Base-by-base conservation (phyloP, 2,113 vertebrate genomes). In the Periophthalmodon schlosseri region DNA sequence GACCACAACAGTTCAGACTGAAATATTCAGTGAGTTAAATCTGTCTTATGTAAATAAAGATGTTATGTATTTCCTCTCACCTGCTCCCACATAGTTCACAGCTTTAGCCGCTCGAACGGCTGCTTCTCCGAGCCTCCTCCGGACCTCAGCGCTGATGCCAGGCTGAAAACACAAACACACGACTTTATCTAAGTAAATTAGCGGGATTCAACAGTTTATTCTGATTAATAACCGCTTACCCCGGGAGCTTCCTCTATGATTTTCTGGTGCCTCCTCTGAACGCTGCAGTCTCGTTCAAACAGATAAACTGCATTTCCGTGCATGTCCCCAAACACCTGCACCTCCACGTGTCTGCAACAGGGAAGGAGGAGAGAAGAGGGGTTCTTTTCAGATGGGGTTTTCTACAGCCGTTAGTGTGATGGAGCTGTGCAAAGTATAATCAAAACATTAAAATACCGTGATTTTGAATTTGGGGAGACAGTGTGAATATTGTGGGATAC, bases 221-320 rank as follows among this genome's bases (percentile, higher is more conserved):
- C 1, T 11, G n/a, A 57, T 16, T 9, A 36, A 65, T 13, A n/a
- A 44, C 4, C 4, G 9, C 34, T 95, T 90, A 98, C 98, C 93
- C 95, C 98, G 0, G 97, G 98, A 24, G 97, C 98, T 75, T 99
- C 98, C 83, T 99, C 98, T 39, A 99, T 98, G 89, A 99, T 97
- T 90, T 99, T 99, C 93, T 99, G 98, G 84, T 99, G 97, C 72
- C 98, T 94, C 85, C 98, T 95, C 70, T 99, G 98, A 54, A 99
- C 96, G 0, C 97, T 99, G 85, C 98, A 99, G 92, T 99, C 98
- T 88, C 98, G 96, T 89, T 99, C 98, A 89, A 99, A 99, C 77
- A 99, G 90, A 85, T 99, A 96, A 6, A 99, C 98, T 0, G 93
- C 95, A 16, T 97, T 98, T 34, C 97, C 97, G 23, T 97, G 94